Evolutionary conservation across 2,113 vertebrate species (phyloP).

Genomic region (Oncorhynchus gorbuscha): DNA sequence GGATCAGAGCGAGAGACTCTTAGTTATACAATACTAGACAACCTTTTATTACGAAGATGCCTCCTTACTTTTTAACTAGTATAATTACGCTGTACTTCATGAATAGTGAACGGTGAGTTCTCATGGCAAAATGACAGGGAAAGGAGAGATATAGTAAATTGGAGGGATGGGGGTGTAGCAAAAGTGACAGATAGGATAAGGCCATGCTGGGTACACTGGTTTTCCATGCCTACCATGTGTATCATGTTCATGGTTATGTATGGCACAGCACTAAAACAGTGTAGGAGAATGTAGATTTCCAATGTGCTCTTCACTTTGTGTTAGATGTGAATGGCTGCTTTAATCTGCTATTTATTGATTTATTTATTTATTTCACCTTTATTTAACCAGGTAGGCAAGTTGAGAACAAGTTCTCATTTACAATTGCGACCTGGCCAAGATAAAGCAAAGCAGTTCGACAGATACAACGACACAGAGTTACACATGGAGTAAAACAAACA

Average conservation of each 20-base stretch:
- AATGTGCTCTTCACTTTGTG: not conserved
- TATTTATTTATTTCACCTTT: too few species aligned
- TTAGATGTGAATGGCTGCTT: not conserved
- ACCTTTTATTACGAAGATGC: constrained; percentile 66
- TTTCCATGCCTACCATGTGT: constrained; percentile 29
- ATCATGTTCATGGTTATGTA: constrained; percentile 28
- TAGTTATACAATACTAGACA: constrained; percentile 67
- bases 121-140: constrained; percentile 61
- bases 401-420: too few species aligned
- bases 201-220: constrained; percentile 10
- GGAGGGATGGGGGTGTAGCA: constrained; percentile 26
- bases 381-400: too few species aligned
- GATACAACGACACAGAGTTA: too few species aligned
- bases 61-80: constrained; percentile 76
- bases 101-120: constrained; percentile 72
- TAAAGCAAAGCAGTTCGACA: too few species aligned
- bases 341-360: constrained; percentile 6
- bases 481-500: too few species aligned
- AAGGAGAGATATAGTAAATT: constrained; percentile 29
- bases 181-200: constrained; percentile 42
- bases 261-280: not conserved
- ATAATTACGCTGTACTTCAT: constrained; percentile 69
- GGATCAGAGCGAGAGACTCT: constrained; percentile 60
- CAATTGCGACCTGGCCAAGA: too few species aligned
- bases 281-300: not conserved